Evolutionary conservation across 2,888 invertebrate species (phyloP), one percentile per base, ranked within the genome.

Genomic region (Tipula vernalis): DNA sequence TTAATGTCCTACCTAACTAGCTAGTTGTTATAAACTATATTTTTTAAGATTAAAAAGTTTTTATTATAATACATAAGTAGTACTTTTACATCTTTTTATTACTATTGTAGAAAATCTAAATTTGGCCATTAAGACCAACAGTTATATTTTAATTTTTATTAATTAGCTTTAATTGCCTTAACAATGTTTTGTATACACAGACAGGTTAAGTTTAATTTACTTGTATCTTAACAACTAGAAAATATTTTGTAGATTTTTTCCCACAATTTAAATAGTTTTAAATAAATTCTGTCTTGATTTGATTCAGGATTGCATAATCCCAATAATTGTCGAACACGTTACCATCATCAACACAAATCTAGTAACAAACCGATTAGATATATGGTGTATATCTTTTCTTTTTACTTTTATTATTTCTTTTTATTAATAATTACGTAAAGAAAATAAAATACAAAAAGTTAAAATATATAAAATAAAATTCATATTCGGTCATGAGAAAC

Each of bases 401-500:
- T 85, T 85, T 85, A 85, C 71, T 71, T 71, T 71, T 57, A 28
- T 57, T 71, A 71, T 71, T 85, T 85, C 42, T 18, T 85, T 41
- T 85, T 85, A 39, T 18, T 15, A 41, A 41, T 15, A 85, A 42
- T 71, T 71, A 71, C 71, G 71, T 71, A 71, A 71, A 71, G 57
- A 71, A 71, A 71, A 71, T 71, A 71, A 28, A 71, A 71, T 5
- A 28, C n/a, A 28, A 71, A 71, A 3, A 28, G 2, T 2, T 71
- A 71, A 71, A 71, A 71, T 12, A 28, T 18, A 57, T 57, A 57
- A 57, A 57, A 57, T 57, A 71, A 71, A 71, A 71, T 71, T 71
- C 84, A 84, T 36, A 84, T 84, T 84, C 84, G 84, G 84, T 84
- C 84, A 84, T 84, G 84, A 84, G 84, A 84, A 84, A 84, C 84